These are phyloP conservation scores for Alcedo atthis DNA, from an alignment of 2,797 vertebrate genomes.

Conservation along the genomic window DNA sequence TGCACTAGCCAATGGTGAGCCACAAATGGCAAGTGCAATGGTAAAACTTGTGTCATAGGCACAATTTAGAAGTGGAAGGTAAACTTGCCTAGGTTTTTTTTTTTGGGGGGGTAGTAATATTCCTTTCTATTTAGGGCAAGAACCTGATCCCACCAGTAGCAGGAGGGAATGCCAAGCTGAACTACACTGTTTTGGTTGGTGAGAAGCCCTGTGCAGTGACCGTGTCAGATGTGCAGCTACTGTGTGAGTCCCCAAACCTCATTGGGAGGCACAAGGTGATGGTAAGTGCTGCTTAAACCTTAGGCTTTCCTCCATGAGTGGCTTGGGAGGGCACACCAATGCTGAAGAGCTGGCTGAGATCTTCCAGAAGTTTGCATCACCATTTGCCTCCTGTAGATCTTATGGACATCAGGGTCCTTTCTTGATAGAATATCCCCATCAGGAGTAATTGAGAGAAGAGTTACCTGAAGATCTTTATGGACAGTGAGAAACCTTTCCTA, in stretches of 20 bases:
- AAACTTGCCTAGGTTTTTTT: background rate
- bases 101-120: background rate
- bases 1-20: background rate
- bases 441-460: background rate
- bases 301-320: background rate
- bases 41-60: background rate
- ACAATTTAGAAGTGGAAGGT: background rate
- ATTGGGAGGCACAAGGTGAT: slow-evolving; percentile 95
- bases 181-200: slow-evolving; percentile 95
- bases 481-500: background rate
- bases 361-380: background rate
- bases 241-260: slow-evolving; percentile 96
- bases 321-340: background rate
- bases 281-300: slow-evolving; percentile 81
- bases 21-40: background rate
- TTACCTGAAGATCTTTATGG: background rate
- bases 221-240: slow-evolving; percentile 93
- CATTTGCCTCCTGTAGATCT: background rate
- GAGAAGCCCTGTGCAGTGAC: slow-evolving; percentile 93
- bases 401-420: background rate
- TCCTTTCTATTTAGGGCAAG: slow-evolving; percentile 83
- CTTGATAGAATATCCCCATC: background rate
- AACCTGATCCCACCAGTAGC: slow-evolving; percentile 93
- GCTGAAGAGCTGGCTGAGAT: background rate
- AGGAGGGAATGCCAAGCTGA: slow-evolving; percentile 92